These are phyloP conservation scores for Laspeyria flexula DNA, from an alignment of 2,888 invertebrate species.

Conservation along the genomic window DNA sequence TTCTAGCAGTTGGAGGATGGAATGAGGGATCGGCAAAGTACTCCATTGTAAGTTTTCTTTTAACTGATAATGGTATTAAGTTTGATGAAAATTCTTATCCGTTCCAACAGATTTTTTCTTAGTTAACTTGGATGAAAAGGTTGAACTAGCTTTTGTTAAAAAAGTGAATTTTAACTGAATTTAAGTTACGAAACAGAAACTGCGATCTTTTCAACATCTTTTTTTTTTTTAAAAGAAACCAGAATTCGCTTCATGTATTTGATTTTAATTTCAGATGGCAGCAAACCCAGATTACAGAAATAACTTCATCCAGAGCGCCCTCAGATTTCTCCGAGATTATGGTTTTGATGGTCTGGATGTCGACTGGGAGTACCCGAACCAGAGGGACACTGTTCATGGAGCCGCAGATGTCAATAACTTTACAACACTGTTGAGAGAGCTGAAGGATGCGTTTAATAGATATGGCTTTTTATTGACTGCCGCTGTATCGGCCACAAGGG, in stretches of 20 bases:
- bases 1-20: slow-evolving; percentile 90
- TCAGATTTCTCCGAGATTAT: slow-evolving; percentile 82
- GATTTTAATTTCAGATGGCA: slow-evolving; percentile 63
- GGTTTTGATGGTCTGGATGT: slow-evolving; percentile 90
- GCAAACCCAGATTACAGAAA: slow-evolving; percentile 69
- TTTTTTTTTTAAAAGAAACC: too few species aligned
- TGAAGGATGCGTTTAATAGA: slow-evolving; percentile 82
- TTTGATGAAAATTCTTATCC: slow-evolving; percentile 1
- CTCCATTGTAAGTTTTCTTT: slow-evolving; percentile 74
- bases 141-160: too few species aligned
- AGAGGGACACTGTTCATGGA: slow-evolving; percentile 79
- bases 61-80: slow-evolving; percentile 1
- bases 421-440: slow-evolving; percentile 81
- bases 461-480: slow-evolving; percentile 84
- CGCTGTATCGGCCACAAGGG: slow-evolving; percentile 85
- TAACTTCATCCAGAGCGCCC: slow-evolving; percentile 85
- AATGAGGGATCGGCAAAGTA: slow-evolving; percentile 88
- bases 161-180: too few species aligned
- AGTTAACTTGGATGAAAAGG: not conserved
- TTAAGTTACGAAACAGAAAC: too few species aligned
- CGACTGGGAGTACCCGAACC: slow-evolving; percentile 90
- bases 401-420: slow-evolving; percentile 81
- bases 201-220: too few species aligned
- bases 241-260: too few species aligned
- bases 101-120: not conserved